Evolutionary conservation across 2,113 vertebrate genomes (phyloP).

Genomic region (Pachycephala philippinensis): DNA sequence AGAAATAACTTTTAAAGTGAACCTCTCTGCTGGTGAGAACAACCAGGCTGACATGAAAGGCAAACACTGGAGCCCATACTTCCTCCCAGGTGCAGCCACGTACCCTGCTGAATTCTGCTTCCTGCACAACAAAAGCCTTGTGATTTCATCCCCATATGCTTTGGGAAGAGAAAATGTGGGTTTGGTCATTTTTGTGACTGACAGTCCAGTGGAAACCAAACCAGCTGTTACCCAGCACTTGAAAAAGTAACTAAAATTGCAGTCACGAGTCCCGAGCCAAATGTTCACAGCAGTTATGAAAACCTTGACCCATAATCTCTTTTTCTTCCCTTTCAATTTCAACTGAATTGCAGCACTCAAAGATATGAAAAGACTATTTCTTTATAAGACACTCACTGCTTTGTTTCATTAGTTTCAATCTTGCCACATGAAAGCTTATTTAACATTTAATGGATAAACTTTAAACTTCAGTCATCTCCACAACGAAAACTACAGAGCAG

Average conservation of each 20-base stretch:
- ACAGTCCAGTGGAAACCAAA: neutral
- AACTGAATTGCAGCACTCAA: neutral
- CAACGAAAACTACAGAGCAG: neutral
- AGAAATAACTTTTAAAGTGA: neutral
- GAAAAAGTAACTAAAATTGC: neutral
- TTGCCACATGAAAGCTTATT: conserved; percentile 22
- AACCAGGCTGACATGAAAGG: neutral
- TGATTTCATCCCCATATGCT: neutral
- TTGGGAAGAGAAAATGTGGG: neutral
- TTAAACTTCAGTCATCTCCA: conserved; percentile 33
- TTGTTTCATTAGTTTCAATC: conserved; percentile 34
- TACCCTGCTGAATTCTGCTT: neutral
- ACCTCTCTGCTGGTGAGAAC: neutral
- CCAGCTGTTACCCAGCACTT: neutral
- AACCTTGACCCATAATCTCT: neutral
- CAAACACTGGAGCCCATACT: neutral
- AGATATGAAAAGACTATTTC: neutral
- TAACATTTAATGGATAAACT: conserved; percentile 40
- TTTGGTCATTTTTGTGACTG: neutral
- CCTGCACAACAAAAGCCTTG: neutral
- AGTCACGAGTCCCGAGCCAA: neutral
- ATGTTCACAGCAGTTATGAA: neutral
- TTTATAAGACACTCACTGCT: neutral
- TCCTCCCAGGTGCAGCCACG: neutral
- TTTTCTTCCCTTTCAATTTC: conserved; percentile 6